A percentile compares a stretch with the other conserved stretches of the same genome.
These are phyloP conservation scores for Ceratina calcarata DNA, from an alignment of 1,140 invertebrate genomes.

Conservation along the genomic window DNA sequence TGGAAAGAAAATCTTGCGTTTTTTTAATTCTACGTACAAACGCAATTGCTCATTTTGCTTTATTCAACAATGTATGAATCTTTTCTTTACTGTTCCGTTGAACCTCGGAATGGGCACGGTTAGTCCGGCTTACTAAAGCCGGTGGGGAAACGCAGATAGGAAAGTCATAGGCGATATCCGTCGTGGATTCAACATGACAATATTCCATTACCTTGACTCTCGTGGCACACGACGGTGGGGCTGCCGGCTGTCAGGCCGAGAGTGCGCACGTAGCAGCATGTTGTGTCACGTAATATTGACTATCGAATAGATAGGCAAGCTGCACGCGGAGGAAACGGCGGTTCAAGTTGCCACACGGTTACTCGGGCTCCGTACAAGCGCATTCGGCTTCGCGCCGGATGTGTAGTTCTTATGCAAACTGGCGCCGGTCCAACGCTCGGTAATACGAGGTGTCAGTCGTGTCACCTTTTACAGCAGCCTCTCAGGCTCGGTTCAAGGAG, in stretches of 20 bases:
- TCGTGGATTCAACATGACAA: conserved; percentile 42
- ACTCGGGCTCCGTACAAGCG: conserved; percentile 47
- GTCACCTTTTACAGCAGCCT: conserved; percentile 60
- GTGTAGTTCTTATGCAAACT: conserved; percentile 78
- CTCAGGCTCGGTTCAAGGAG: conserved; percentile 64
- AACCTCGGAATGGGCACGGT: background rate
- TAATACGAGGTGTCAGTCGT: conserved; percentile 78
- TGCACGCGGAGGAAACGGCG: conserved; percentile 41
- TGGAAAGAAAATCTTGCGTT: no score
- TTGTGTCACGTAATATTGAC: conserved; percentile 69
- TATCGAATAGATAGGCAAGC: conserved; percentile 67
- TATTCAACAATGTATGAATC: no score
- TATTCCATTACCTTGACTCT: conserved; percentile 60
- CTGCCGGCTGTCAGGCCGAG: conserved; percentile 34
- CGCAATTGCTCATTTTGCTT: conserved; percentile 13
- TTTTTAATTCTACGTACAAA: background rate
- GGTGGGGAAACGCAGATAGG: background rate
- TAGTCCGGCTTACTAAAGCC: conserved; percentile 3
- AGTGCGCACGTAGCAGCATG: conserved; percentile 54
- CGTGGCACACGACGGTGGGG: conserved; percentile 29
- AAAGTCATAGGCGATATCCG: conserved; percentile 43
- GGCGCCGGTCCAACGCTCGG: conserved; percentile 73
- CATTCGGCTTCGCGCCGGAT: conserved; percentile 66
- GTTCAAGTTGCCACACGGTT: conserved; percentile 41
- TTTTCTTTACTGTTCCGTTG: background rate